A percentile compares a stretch with the other conserved stretches of the same genome.
Evolutionary conservation across 2,113 vertebrate species (phyloP).

Genomic region (Naja naja): DNA sequence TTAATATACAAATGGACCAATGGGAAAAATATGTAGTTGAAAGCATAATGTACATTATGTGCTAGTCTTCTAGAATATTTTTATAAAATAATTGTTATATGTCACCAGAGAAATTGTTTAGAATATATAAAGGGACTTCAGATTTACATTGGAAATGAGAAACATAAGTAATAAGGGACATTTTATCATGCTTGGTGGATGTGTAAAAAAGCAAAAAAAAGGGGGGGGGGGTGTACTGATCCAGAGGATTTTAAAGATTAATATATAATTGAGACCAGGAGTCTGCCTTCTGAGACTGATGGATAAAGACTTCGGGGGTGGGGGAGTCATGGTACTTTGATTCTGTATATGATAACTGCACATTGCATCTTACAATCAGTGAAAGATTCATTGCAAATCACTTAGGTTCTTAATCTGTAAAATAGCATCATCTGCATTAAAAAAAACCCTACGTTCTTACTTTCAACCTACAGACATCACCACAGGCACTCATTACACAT

Average conservation of each 20-base stretch:
- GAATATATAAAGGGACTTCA: not conserved
- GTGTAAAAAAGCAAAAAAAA: not conserved
- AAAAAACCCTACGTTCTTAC: not conserved
- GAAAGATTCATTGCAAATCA: not conserved
- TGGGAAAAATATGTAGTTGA: not conserved
- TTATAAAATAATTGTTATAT: not conserved
- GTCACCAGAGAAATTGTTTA: not conserved
- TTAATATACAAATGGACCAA: not conserved
- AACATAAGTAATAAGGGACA: not conserved
- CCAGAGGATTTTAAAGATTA: not conserved
- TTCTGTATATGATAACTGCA: not conserved
- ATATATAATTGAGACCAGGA: not conserved
- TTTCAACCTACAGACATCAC: not conserved
- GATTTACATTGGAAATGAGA: not conserved
- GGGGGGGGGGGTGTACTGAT: not conserved
- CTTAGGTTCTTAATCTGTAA: not conserved
- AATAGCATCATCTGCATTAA: not conserved
- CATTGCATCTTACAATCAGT: not conserved
- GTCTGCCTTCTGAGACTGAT: not conserved
- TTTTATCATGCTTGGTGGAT: not conserved
- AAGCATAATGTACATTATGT: not conserved
- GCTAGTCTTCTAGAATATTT: not conserved
- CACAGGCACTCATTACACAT: not conserved
- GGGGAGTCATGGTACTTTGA: not conserved
- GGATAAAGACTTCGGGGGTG: not conserved